phyloP scores from a whole-genome alignment of 1,140 invertebrate genomes.

The Drosophila auraria region DNA sequence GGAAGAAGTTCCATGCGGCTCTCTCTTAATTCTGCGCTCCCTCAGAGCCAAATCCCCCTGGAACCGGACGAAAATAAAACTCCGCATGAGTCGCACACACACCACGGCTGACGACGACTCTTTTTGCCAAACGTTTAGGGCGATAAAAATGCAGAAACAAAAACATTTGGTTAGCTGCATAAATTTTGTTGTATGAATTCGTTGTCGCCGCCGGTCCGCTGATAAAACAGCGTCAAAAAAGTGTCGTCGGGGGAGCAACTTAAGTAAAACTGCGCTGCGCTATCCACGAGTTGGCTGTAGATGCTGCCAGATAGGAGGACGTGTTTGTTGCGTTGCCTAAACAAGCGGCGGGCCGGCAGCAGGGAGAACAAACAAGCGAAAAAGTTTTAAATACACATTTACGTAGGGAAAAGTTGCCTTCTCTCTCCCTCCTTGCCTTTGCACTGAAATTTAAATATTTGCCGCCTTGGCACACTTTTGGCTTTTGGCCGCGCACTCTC shows the following conservation, averaged over 20 bases:
- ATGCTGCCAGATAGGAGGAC: conserved; percentile 25
- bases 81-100: conserved; percentile 18
- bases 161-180: conserved; percentile 81
- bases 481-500: not conserved
- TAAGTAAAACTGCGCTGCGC: conserved; percentile 54
- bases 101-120: not conserved
- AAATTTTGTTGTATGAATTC: conserved; percentile 58
- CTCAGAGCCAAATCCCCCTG: conserved; percentile 29
- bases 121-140: conserved; percentile 51
- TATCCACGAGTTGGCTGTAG: conserved; percentile 11
- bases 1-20: conserved; percentile 2
- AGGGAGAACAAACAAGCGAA: conserved; percentile 24
- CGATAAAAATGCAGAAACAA: conserved; percentile 72
- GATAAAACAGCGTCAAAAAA: conserved; percentile 74
- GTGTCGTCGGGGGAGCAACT: conserved; percentile 79
- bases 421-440: not conserved
- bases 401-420: conserved; percentile 17
- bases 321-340: conserved; percentile 36
- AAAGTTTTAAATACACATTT: conserved; percentile 62
- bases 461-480: conserved; percentile 37
- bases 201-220: conserved; percentile 45
- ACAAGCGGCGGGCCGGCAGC: conserved; percentile 27
- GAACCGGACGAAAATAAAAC: conserved; percentile 39
- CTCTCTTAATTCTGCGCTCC: conserved; percentile 10
- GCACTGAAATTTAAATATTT: conserved; percentile 45